Evolutionary conservation across 2,797 vertebrate species (phyloP).

Genomic region (Muscicapa striata): DNA sequence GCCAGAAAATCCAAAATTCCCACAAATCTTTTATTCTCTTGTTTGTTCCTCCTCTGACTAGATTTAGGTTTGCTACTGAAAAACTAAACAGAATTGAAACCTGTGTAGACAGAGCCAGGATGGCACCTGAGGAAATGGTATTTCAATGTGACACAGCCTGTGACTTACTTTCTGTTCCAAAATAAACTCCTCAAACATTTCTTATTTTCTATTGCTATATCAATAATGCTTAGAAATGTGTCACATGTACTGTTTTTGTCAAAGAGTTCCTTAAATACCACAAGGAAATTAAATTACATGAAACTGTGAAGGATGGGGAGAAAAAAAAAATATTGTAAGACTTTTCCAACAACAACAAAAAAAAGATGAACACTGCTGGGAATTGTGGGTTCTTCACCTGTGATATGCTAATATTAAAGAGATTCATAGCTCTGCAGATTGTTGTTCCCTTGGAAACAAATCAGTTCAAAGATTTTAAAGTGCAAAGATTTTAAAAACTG

Average conservation of each 20-base stretch:
- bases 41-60: not conserved
- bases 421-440: constrained; percentile 21
- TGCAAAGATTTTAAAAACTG: constrained; percentile 50
- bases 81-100: not conserved
- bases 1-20: not conserved
- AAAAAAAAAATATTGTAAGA: not conserved
- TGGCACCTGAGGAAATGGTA: not conserved
- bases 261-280: not conserved
- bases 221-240: not conserved
- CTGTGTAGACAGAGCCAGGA: not conserved
- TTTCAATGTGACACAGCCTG: not conserved
- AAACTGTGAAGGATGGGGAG: not conserved
- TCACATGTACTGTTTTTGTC: not conserved
- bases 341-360: not conserved
- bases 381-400: not conserved
- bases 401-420: constrained; percentile 19
- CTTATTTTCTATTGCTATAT: not conserved
- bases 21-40: not conserved
- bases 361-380: not conserved
- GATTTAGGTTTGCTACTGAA: not conserved
- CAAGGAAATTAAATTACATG: not conserved
- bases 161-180: not conserved
- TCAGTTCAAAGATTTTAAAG: constrained; percentile 25
- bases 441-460: constrained; percentile 75
- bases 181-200: not conserved